Conservation (phyloP, 2,888 invertebrate genomes). For the Hypena proboscidalis region DNA sequence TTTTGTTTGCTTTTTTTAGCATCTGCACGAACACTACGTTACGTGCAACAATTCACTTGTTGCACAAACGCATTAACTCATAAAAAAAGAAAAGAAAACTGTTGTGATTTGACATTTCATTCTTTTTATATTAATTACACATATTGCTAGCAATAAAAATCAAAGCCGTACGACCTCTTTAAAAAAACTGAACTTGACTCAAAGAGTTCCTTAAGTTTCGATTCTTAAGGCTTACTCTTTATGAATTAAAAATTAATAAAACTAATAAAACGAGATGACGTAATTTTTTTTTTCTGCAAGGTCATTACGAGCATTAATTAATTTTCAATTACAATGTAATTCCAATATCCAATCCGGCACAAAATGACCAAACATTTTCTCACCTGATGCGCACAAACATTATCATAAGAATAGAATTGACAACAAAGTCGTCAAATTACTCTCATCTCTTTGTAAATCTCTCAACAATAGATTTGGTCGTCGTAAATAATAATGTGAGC, state of each 20-base stretch:
- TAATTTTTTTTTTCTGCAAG: no score
- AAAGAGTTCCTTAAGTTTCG: no score
- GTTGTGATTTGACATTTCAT: not conserved
- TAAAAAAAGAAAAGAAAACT: not conserved
- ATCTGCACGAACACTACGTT: no score
- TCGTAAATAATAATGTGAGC: constrained; percentile 69
- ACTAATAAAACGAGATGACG: no score
- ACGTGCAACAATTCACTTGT: not conserved
- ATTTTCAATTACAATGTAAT: no score
- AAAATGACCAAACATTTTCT: constrained; percentile 8
- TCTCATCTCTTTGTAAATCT: constrained; percentile 62
- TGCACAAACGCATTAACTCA: not conserved
- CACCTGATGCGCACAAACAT: constrained; percentile 11
- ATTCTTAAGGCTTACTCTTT: no score
- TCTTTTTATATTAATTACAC: not conserved
- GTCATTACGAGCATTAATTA: no score
- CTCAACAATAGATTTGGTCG: constrained; percentile 67
- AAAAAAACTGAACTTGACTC: no score
- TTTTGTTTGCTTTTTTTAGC: no score
- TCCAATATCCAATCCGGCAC: not conserved
- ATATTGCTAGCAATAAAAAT: not conserved
- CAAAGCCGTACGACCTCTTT: no score
- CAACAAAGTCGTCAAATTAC: constrained; percentile 38
- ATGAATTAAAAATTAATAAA: no score
- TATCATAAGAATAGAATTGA: constrained; percentile 15